These are phyloP conservation scores for Actinemys pallida DNA, from an alignment of 2,113 vertebrate species.

Conservation along the genomic window DNA sequence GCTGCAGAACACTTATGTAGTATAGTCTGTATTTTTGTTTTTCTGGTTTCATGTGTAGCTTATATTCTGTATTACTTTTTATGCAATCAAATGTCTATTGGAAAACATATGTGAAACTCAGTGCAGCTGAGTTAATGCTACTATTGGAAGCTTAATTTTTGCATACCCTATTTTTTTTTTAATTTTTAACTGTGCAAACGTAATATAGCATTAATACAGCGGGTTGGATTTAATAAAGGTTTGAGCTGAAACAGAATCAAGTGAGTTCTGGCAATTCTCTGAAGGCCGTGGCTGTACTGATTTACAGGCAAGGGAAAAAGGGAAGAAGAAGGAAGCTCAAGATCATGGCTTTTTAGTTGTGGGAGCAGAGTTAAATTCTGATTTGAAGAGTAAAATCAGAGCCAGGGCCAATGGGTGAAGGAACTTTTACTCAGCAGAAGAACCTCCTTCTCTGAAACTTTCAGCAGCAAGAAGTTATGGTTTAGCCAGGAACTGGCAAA, in stretches of 20 bases:
- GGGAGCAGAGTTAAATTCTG: not conserved
- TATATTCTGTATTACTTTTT: not conserved
- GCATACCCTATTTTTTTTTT: not conserved
- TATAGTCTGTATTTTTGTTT: not conserved
- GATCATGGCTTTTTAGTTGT: not conserved
- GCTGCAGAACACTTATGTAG: not conserved
- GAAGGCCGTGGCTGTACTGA: not conserved
- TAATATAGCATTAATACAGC: not conserved
- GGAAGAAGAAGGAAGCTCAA: accelerated
- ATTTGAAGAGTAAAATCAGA: not conserved
- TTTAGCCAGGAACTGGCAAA: not conserved
- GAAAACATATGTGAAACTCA: not conserved
- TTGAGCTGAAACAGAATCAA: not conserved
- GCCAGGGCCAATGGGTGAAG: not conserved
- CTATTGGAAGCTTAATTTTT: not conserved
- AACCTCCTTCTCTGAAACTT: not conserved
- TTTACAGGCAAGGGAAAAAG: not conserved
- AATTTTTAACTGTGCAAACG: not conserved
- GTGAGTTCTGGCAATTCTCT: not conserved
- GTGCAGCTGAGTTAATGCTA: not conserved
- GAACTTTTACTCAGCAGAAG: not conserved
- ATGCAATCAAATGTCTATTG: not conserved
- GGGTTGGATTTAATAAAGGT: not conserved
- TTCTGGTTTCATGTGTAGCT: not conserved
- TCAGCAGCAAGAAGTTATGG: not conserved